phyloP scores from a whole-genome alignment of 2,888 invertebrate genomes.

The Caenorhabditis sp. region DNA sequence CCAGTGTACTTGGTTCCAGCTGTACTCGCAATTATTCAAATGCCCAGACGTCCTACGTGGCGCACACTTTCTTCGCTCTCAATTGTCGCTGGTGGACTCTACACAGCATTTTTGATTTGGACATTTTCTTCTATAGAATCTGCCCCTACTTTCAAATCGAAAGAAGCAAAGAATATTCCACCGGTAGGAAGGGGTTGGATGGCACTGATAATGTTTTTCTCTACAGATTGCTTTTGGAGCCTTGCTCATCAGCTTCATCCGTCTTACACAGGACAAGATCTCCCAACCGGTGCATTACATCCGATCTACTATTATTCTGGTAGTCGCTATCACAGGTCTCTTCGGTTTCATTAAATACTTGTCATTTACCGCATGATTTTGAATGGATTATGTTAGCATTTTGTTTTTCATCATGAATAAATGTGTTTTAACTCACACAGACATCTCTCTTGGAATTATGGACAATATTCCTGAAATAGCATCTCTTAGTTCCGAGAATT shows the following conservation, averaged over 20 bases:
- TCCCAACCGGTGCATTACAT: slow-evolving; percentile 51
- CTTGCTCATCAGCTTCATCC: slow-evolving; percentile 54
- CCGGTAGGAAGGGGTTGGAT: slow-evolving; percentile 6
- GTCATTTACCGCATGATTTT: not conserved
- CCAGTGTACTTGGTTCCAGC: slow-evolving; percentile 51
- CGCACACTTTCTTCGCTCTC: slow-evolving; percentile 50
- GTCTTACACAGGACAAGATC: slow-evolving; percentile 42
- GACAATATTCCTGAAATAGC: slow-evolving; percentile 45
- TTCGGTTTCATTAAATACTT: slow-evolving; percentile 32
- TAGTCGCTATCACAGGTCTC: slow-evolving; percentile 23
- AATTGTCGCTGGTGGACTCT: slow-evolving; percentile 49
- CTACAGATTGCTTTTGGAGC: slow-evolving; percentile 49
- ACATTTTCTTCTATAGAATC: slow-evolving; percentile 47
- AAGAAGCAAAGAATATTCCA: slow-evolving; percentile 46
- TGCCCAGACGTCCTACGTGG: slow-evolving; percentile 48
- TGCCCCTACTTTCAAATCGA: slow-evolving; percentile 34
- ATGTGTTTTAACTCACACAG: slow-evolving; percentile 42
- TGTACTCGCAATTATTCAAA: slow-evolving; percentile 28
- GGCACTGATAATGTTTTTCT: not conserved
- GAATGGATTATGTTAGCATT: not conserved
- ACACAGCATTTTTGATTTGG: slow-evolving; percentile 54
- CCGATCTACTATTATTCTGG: slow-evolving; percentile 32
- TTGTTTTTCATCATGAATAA: slow-evolving; percentile 7
- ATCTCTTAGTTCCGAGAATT: slow-evolving; percentile 54
- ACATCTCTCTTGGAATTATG: slow-evolving; percentile 46